These are phyloP conservation scores for Amblyjoppa proteus DNA, from an alignment of 2,888 invertebrate genomes.

Conservation along the genomic window DNA sequence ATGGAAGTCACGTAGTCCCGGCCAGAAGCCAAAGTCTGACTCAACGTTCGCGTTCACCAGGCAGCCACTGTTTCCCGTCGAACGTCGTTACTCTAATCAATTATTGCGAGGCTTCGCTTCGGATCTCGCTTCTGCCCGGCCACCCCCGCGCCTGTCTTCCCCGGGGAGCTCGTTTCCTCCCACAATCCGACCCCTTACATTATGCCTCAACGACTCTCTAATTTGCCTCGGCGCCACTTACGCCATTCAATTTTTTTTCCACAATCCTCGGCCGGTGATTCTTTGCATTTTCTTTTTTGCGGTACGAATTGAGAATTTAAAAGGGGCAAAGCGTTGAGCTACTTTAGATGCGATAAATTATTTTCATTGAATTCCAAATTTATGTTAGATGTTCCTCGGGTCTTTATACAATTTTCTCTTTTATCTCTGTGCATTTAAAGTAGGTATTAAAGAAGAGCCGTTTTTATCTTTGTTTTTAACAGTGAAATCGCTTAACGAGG, in stretches of 20 bases:
- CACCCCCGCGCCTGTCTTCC: slow-evolving; percentile 11
- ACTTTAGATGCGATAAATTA: slow-evolving; percentile 1
- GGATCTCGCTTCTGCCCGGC: slow-evolving; percentile 19
- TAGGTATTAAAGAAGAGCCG: neutral
- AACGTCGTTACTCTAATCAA: slow-evolving; percentile 69
- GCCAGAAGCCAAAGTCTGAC: slow-evolving; percentile 64
- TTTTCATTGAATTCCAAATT: slow-evolving; percentile 2
- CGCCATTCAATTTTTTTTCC: slow-evolving; percentile 1
- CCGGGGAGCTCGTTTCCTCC: neutral
- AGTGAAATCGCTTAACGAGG: neutral
- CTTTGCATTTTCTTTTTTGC: neutral
- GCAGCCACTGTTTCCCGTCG: slow-evolving; percentile 60
- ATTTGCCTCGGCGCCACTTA: slow-evolving; percentile 28
- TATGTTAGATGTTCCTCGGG: neutral
- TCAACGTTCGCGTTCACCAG: slow-evolving; percentile 54
- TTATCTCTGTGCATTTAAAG: neutral
- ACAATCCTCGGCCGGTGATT: slow-evolving; percentile 9
- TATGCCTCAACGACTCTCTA: slow-evolving; percentile 25
- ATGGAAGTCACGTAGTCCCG: slow-evolving; percentile 69
- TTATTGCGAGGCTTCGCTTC: slow-evolving; percentile 63
- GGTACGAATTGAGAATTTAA: slow-evolving; percentile 6
- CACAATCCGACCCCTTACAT: slow-evolving; percentile 20
- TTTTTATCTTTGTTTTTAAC: neutral
- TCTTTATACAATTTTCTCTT: neutral
- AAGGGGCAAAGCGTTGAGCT: no score